Evolutionary conservation across 2,888 invertebrate species (phyloP).

Genomic region (Ptilodon capucinus): DNA sequence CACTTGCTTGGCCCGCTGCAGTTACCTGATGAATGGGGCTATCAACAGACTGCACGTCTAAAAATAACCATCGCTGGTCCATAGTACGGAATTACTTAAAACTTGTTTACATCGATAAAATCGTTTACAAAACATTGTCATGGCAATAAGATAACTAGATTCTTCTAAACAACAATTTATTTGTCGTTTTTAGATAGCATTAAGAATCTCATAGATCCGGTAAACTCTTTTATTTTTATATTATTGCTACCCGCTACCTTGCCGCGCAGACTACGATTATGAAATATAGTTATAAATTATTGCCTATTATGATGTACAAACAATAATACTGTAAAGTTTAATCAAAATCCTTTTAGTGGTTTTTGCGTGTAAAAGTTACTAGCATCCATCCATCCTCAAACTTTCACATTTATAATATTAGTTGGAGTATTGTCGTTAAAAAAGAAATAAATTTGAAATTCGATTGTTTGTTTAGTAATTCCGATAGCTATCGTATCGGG

Average conservation of each 20-base stretch:
- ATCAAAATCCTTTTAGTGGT: too few species aligned
- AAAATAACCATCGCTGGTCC: constrained; percentile 63
- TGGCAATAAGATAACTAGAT: constrained; percentile 53
- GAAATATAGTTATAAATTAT: too few species aligned
- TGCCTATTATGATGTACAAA: too few species aligned
- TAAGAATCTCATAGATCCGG: constrained; percentile 10
- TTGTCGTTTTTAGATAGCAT: constrained; percentile 7
- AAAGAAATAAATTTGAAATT: too few species aligned
- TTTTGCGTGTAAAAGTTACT: too few species aligned
- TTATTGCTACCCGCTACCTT: neutral
- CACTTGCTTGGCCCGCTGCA: constrained; percentile 50
- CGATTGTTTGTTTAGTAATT: too few species aligned
- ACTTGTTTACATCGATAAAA: constrained; percentile 67
- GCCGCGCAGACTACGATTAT: too few species aligned
- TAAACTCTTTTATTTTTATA: constrained; percentile 3
- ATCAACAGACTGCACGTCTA: constrained; percentile 44
- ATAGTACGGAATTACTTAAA: constrained; percentile 72
- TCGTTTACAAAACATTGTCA: constrained; percentile 68
- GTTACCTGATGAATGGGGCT: constrained; percentile 65
- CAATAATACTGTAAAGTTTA: too few species aligned
- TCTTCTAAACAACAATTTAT: constrained; percentile 41
- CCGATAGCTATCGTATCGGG: too few species aligned
- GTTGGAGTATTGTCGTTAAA: too few species aligned
- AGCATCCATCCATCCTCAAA: too few species aligned
- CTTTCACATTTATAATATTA: too few species aligned